Evolutionary conservation across 2,888 invertebrate species (phyloP).

Genomic region (Drosophila pegasa): DNA sequence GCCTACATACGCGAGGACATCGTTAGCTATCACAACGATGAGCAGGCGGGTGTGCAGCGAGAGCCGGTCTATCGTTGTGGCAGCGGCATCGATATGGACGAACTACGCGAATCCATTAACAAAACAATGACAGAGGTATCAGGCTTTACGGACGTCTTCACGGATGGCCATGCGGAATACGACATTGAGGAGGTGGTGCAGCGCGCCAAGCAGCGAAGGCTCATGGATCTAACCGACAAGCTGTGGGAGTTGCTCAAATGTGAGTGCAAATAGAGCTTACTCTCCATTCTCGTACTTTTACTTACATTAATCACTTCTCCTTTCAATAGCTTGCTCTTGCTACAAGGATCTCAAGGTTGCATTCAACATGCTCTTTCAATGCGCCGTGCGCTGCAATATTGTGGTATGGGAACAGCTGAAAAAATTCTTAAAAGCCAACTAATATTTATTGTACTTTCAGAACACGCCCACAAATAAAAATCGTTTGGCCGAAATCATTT

Average conservation of each 20-base stretch:
- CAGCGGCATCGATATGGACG: slow-evolving; percentile 79
- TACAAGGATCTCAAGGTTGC: slow-evolving; percentile 83
- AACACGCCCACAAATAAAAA: slow-evolving; percentile 84
- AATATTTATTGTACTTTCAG: slow-evolving; percentile 50
- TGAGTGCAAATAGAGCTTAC: slow-evolving; percentile 35
- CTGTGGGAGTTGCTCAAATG: slow-evolving; percentile 83
- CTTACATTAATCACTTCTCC: not conserved
- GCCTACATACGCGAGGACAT: slow-evolving; percentile 83
- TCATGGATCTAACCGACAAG: slow-evolving; percentile 83
- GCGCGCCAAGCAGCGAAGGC: slow-evolving; percentile 69
- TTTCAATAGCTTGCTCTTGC: slow-evolving; percentile 76
- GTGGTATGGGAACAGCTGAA: slow-evolving; percentile 70
- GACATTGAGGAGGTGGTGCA: slow-evolving; percentile 83
- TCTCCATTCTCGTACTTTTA: too few species aligned
- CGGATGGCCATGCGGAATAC: slow-evolving; percentile 56
- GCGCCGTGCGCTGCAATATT: slow-evolving; percentile 83
- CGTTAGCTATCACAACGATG: slow-evolving; percentile 70
- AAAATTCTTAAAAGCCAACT: not conserved
- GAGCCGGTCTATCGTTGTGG: slow-evolving; percentile 82
- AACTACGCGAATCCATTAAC: slow-evolving; percentile 77
- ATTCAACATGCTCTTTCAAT: slow-evolving; percentile 82
- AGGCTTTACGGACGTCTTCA: slow-evolving; percentile 64
- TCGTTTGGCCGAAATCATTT: slow-evolving; percentile 84
- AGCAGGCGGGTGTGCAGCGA: slow-evolving; percentile 40
- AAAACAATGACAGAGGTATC: slow-evolving; percentile 82